phyloP scores from a whole-genome alignment of 1,140 invertebrate species.

The Lordiphosa collinella region DNA sequence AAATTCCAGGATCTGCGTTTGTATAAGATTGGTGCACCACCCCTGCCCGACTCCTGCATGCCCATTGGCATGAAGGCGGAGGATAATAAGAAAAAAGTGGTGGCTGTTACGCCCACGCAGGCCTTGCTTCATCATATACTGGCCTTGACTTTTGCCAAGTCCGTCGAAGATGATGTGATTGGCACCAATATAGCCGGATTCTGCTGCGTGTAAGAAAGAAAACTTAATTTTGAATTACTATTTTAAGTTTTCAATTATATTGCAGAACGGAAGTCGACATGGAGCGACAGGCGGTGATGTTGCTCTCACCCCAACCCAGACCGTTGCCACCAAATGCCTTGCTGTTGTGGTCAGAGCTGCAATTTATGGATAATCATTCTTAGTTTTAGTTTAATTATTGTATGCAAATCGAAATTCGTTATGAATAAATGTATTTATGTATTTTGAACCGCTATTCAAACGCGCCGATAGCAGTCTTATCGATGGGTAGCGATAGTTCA shows the following conservation, averaged over 20 bases:
- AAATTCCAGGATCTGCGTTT: conserved; percentile 93
- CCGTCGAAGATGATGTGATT: conserved; percentile 88
- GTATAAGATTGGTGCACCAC: conserved; percentile 96
- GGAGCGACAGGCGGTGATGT: conserved; percentile 91
- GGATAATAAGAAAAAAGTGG: conserved; percentile 95
- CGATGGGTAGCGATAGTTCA: no score
- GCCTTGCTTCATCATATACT: conserved; percentile 93
- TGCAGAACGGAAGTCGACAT: conserved; percentile 93
- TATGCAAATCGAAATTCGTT: background rate
- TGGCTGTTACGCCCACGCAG: conserved; percentile 87
- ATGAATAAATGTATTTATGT: background rate
- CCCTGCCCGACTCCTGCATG: conserved; percentile 95
- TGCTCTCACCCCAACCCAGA: conserved; percentile 94
- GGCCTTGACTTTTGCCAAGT: conserved; percentile 91
- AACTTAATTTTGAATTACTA: background rate
- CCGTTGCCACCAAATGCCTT: conserved; percentile 93
- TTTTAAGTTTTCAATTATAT: conserved; percentile 10
- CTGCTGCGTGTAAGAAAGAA: conserved; percentile 92
- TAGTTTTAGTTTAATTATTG: conserved; percentile 17
- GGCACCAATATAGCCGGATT: conserved; percentile 95
- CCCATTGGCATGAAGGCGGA: conserved; percentile 96
- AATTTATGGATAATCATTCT: conserved; percentile 92
- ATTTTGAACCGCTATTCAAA: no score
- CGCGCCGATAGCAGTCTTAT: no score
- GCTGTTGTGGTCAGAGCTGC: conserved; percentile 89